Evolutionary conservation across 2,888 invertebrate genomes (phyloP), one percentile per base, ranked within the genome.

Genomic region (Sarcophaga carnaria): DNA sequence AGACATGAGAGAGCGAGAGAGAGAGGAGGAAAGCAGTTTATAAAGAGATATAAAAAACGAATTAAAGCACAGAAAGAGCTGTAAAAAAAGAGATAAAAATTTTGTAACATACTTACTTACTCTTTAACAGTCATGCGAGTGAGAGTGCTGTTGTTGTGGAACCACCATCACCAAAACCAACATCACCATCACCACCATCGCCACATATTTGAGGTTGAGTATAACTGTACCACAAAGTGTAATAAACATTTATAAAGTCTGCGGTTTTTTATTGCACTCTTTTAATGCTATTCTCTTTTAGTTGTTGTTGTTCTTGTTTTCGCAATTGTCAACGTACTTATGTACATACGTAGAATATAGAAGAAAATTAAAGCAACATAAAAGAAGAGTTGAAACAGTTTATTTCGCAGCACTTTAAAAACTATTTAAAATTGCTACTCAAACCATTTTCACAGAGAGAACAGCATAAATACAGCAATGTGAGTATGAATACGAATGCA

Each of bases 191-290:
- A 37, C 37, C 37, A 37, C 2, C 37, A 37, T 37, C 25, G 70
- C 86, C 83, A 86, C 80, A 80, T 80, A 78, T 77, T 83, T 86
- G 78, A 80, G 86, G 80, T 78, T 74, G 77, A 80, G 77, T 75
- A 78, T 80, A 86, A 83, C 80, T 83, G 77, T 80, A 77, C 83
- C 83, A 80, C 86, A 83, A 80, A 78, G 64, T 83, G 83, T 89
- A 90, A 91, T 90, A 91, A 90, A 91, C 91, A 90, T 90, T 90
- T 91, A 90, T 90, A 90, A 89, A 90, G 91, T 91, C 90, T 91
- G 90, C 89, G 89, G 90, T 90, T 75, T 83, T 77, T 86, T 86
- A 86, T 83, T 78, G 78, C 83, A 78, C 45, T 66, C 74, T 83
- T 77, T 71, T 71, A 12, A 14, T 37, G 37, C 37, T 37, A 37